Evolutionary conservation across 1,140 invertebrate genomes (phyloP).

Genomic region (Plectrocnemia conspersa): DNA sequence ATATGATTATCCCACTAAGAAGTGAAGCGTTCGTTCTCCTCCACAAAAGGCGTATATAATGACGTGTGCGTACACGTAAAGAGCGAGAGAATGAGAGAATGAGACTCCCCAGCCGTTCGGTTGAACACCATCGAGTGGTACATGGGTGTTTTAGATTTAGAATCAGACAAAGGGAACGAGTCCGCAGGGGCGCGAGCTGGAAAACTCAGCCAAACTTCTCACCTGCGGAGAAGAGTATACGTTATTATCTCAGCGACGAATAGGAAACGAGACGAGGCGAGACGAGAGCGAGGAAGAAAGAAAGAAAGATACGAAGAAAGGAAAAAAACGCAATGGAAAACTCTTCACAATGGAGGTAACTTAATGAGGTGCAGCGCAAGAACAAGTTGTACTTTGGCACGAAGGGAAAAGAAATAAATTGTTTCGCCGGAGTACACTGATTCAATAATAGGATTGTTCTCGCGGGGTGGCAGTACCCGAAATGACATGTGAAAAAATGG

Average conservation of each 20-base stretch:
- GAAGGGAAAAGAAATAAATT: slow-evolving; percentile 17
- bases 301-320: not conserved
- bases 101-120: not conserved
- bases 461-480: too few species aligned
- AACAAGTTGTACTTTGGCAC: slow-evolving; percentile 14
- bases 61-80: slow-evolving; percentile 2
- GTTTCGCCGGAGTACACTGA: slow-evolving; percentile 1
- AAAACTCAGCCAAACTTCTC: slow-evolving; percentile 16
- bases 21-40: too few species aligned
- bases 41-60: slow-evolving; percentile 1
- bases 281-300: not conserved
- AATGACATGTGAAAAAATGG: too few species aligned
- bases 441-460: not conserved
- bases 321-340: slow-evolving; percentile 23
- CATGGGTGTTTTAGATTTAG: slow-evolving; percentile 7
- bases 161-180: slow-evolving; percentile 10
- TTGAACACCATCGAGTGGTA: not conserved
- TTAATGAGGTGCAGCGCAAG: slow-evolving; percentile 28
- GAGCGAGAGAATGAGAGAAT: too few species aligned
- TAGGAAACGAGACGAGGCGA: not conserved
- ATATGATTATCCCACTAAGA: too few species aligned
- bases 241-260: slow-evolving; percentile 21
- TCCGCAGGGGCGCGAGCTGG: slow-evolving; percentile 1
- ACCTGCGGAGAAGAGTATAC: slow-evolving; percentile 13
- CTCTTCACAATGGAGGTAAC: slow-evolving; percentile 19